Evolutionary conservation across 2,888 invertebrate genomes (phyloP).

Genomic region (Campoplex nolae): DNA sequence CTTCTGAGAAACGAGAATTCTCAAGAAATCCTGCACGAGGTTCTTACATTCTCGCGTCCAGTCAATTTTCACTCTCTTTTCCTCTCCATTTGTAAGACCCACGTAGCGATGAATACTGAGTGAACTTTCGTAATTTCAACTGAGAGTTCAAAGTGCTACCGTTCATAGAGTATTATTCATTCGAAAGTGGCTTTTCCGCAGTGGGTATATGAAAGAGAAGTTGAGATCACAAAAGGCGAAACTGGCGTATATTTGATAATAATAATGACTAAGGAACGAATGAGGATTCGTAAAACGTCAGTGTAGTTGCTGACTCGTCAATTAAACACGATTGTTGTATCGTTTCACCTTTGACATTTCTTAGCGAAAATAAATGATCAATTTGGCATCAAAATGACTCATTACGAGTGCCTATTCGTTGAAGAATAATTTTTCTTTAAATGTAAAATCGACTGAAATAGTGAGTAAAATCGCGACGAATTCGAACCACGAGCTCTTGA

Average conservation of each 20-base stretch:
- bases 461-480: neutral
- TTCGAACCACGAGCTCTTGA: neutral
- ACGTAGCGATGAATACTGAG: neutral
- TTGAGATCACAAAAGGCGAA: neutral
- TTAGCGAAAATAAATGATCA: neutral
- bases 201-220: neutral
- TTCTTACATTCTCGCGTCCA: neutral
- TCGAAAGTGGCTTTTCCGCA: neutral
- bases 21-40: neutral
- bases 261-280: neutral
- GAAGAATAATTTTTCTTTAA: too few species aligned
- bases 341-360: neutral
- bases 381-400: neutral
- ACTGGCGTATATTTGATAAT: neutral
- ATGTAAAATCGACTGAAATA: neutral
- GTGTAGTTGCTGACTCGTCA: neutral
- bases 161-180: conserved; percentile 4
- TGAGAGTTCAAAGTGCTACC: neutral
- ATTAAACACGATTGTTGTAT: neutral
- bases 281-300: neutral
- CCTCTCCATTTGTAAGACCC: neutral
- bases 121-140: conserved; percentile 15
- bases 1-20: conserved; percentile 3
- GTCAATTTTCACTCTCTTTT: conserved; percentile 17
- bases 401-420: too few species aligned